Conservation (phyloP, 2,888 invertebrate species). For the Drosophila yooni region DNA sequence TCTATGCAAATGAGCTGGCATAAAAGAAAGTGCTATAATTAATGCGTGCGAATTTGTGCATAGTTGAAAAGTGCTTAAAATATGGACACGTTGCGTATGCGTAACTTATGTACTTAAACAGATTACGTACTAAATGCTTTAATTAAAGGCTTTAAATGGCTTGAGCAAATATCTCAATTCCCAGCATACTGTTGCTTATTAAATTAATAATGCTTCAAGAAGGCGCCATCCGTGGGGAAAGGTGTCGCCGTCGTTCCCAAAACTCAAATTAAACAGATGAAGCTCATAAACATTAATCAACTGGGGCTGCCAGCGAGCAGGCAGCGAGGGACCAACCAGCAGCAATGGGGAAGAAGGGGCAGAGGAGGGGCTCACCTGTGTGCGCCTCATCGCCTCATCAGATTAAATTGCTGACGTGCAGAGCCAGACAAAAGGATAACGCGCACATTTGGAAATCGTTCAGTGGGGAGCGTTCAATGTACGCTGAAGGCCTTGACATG, state of each 20-base stretch:
- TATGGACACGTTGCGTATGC: slow-evolving; percentile 30
- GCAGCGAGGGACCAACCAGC: not conserved
- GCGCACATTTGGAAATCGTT: slow-evolving; percentile 29
- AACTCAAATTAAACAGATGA: slow-evolving; percentile 51
- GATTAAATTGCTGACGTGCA: slow-evolving; percentile 24
- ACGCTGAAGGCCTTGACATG: slow-evolving; percentile 41
- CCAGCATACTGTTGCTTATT: slow-evolving; percentile 36
- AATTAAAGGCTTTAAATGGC: slow-evolving; percentile 8
- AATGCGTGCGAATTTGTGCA: slow-evolving; percentile 49
- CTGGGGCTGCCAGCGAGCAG: not conserved
- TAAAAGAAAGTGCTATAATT: slow-evolving; percentile 58
- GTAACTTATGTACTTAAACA: slow-evolving; percentile 14
- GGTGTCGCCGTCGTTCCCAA: slow-evolving; percentile 26
- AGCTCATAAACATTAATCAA: slow-evolving; percentile 53
- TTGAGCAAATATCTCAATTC: slow-evolving; percentile 29
- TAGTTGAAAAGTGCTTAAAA: not conserved
- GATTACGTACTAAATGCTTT: slow-evolving; percentile 22
- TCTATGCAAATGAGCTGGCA: slow-evolving; percentile 56
- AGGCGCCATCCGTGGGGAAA: slow-evolving; percentile 19
- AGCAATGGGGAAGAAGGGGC: not conserved
- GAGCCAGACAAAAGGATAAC: slow-evolving; percentile 38
- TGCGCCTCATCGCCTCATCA: slow-evolving; percentile 25
- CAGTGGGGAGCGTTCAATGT: slow-evolving; percentile 26
- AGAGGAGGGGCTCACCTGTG: slow-evolving; percentile 32
- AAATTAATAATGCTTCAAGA: slow-evolving; percentile 50